Conservation (phyloP, 2,113 vertebrate species). For the Rhombomys opimus region DNA sequence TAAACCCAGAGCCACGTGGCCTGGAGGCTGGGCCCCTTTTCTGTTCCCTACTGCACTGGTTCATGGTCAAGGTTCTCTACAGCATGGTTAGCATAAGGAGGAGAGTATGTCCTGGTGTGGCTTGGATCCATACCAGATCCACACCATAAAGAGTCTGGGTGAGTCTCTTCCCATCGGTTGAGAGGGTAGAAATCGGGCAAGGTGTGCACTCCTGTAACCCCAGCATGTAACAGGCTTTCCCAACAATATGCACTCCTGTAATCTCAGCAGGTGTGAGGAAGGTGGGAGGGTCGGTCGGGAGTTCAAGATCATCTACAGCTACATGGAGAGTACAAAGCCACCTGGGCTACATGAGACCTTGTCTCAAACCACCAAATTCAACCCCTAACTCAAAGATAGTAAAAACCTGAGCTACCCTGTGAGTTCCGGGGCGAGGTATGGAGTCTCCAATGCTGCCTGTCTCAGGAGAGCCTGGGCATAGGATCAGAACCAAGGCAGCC, state of each 20-base stretch:
- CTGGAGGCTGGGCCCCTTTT: background rate
- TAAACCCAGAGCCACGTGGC: too few species aligned
- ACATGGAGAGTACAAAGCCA: background rate
- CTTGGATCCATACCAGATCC: rapidly evolving
- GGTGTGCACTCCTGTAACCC: too few species aligned
- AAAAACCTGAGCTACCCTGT: too few species aligned
- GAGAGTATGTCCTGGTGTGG: rapidly evolving
- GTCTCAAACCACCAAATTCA: background rate
- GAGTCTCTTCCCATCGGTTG: too few species aligned
- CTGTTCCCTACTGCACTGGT: background rate
- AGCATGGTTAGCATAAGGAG: background rate
- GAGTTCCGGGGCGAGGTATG: rapidly evolving
- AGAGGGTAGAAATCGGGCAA: background rate
- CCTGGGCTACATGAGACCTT: background rate
- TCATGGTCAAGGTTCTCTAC: too few species aligned
- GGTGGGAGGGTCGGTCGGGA: background rate
- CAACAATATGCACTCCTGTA: too few species aligned
- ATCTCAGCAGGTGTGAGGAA: background rate
- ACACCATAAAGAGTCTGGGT: rapidly evolving
- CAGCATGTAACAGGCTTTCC: background rate
- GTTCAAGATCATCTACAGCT: background rate
- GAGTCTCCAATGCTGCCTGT: rapidly evolving
- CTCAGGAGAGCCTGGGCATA: rapidly evolving
- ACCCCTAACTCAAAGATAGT: background rate
- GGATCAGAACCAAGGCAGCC: background rate